phyloP scores from a whole-genome alignment of 2,113 vertebrate species.

The Lycaon pictus region DNA sequence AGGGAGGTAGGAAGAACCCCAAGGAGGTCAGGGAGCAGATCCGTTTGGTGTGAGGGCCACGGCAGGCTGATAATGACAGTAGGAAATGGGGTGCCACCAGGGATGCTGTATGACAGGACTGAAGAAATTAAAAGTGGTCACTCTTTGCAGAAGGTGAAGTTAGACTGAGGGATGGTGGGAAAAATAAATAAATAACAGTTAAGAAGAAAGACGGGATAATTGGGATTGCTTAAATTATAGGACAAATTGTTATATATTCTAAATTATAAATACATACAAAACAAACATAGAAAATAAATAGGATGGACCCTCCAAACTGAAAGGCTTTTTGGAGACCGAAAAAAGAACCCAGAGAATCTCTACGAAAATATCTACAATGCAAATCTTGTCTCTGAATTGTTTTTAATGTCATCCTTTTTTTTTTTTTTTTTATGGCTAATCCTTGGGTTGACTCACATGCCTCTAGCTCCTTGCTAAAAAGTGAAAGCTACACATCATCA shows the following conservation, averaged over 20 bases:
- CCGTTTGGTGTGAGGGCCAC: neutral
- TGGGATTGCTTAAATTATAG: neutral
- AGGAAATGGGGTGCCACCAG: neutral
- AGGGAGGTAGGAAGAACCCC: neutral
- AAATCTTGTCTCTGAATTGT: neutral
- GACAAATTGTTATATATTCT: neutral
- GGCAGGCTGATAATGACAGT: neutral
- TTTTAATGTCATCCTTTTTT: slow-evolving; percentile 29
- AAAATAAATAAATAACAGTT: neutral
- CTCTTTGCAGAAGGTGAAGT: neutral
- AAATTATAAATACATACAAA: slow-evolving; percentile 18
- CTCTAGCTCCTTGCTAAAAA: slow-evolving; percentile 55
- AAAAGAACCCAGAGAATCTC: neutral
- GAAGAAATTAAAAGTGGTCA: neutral
- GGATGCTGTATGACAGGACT: neutral
- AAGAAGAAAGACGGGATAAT: neutral
- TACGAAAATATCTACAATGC: neutral
- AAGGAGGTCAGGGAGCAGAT: neutral
- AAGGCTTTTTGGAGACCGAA: neutral
- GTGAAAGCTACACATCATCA: slow-evolving; percentile 30
- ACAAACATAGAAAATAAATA: neutral
- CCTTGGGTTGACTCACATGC: slow-evolving; percentile 18
- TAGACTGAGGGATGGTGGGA: neutral
- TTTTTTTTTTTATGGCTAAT: neutral
- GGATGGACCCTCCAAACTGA: slow-evolving; percentile 19